Evolutionary conservation across 2,113 vertebrate species (phyloP).

Genomic region (Sceloporus undulatus): DNA sequence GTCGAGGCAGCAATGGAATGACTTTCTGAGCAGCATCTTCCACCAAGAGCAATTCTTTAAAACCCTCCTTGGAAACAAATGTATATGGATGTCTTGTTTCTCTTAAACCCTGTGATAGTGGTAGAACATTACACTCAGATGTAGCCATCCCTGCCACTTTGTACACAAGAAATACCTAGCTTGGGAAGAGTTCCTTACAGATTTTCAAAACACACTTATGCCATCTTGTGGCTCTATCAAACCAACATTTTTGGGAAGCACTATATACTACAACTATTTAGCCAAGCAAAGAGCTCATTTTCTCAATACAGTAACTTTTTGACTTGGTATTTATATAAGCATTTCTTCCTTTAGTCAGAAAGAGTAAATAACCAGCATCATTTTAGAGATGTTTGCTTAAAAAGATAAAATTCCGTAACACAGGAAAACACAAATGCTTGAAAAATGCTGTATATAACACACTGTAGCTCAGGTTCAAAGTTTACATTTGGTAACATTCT

Average conservation of each 20-base stretch:
- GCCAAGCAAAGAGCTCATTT: neutral
- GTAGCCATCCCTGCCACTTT: neutral
- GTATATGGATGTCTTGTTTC: slow-evolving; percentile 85
- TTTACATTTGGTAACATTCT: slow-evolving; percentile 25
- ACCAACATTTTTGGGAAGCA: slow-evolving; percentile 28
- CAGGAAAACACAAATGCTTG: neutral
- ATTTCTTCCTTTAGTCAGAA: neutral
- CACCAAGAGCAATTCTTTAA: slow-evolving; percentile 80
- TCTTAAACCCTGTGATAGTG: slow-evolving; percentile 79
- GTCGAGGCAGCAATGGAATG: slow-evolving; percentile 79
- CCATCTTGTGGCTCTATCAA: slow-evolving; percentile 70
- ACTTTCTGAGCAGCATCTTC: slow-evolving; percentile 79
- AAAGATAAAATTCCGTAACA: neutral
- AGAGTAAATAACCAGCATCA: neutral
- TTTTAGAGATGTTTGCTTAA: neutral
- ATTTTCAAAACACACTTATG: slow-evolving; percentile 61
- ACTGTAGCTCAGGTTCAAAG: neutral
- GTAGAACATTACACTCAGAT: neutral
- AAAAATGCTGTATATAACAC: no score
- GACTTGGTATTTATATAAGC: slow-evolving; percentile 27
- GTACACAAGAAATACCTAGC: neutral
- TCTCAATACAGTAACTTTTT: slow-evolving; percentile 8
- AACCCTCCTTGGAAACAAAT: slow-evolving; percentile 85
- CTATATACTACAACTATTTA: neutral
- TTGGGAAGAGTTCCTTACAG: slow-evolving; percentile 13